Evolutionary conservation across 1,140 invertebrate genomes (phyloP).

Genomic region (Argopecten irradians): DNA sequence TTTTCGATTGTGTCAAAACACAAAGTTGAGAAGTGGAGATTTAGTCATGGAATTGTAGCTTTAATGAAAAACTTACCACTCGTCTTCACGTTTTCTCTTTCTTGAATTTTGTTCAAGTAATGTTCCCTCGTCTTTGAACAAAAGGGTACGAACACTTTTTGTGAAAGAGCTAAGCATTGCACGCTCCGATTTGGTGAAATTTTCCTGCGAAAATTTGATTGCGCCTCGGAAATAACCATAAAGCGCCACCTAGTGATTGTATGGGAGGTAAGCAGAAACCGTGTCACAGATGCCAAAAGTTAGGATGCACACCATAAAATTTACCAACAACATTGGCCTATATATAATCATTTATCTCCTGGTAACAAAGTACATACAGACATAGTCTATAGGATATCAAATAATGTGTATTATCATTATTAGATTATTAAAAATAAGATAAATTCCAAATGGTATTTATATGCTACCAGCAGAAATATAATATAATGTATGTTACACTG

Average conservation of each 20-base stretch:
- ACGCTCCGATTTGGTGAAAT: neutral
- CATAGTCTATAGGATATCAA: too few relatives aligned
- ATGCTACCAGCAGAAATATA: too few relatives aligned
- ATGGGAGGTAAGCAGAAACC: neutral
- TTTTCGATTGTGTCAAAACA: neutral
- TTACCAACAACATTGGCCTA: too few relatives aligned
- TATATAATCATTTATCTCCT: too few relatives aligned
- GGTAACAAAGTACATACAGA: too few relatives aligned
- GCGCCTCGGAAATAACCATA: neutral
- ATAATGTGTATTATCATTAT: too few relatives aligned
- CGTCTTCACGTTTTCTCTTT: neutral
- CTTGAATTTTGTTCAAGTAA: neutral
- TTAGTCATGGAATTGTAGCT: neutral
- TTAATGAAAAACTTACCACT: neutral
- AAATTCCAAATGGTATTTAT: too few relatives aligned
- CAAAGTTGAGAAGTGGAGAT: neutral
- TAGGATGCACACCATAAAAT: neutral
- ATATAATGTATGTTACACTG: too few relatives aligned
- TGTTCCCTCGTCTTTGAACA: conserved; percentile 7
- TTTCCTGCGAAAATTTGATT: conserved; percentile 11
- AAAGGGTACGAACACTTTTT: neutral
- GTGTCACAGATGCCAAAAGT: neutral
- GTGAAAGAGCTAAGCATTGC: conserved; percentile 12
- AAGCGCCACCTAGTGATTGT: neutral
- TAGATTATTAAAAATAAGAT: too few relatives aligned